These are phyloP conservation scores for Percina caprodes DNA, from an alignment of 2,113 vertebrate genomes.

Conservation along the genomic window DNA sequence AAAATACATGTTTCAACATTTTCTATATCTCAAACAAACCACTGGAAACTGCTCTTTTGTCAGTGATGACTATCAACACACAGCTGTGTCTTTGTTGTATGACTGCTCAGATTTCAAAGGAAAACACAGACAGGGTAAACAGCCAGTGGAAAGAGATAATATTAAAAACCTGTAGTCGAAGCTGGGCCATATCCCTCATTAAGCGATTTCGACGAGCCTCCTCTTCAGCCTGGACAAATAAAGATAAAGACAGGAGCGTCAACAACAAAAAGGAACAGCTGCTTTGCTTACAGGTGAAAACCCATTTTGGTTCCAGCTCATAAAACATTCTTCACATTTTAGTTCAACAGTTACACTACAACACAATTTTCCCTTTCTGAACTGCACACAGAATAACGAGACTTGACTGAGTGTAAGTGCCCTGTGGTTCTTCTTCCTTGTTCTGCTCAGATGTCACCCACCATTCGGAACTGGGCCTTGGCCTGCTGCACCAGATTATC, in stretches of 20 bases:
- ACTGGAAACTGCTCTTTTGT: background rate
- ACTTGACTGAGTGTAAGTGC: background rate
- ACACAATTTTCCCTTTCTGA: background rate
- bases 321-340: background rate
- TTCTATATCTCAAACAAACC: background rate
- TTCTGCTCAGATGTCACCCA: slow-evolving; percentile 77
- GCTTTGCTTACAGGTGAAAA: background rate
- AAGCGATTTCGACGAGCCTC: slow-evolving; percentile 95
- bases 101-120: background rate
- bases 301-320: background rate
- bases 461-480: slow-evolving; percentile 97
- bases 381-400: background rate
- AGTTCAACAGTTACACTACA: slow-evolving; percentile 10
- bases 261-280: background rate
- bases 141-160: background rate
- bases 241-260: background rate
- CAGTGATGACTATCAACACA: background rate
- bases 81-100: background rate
- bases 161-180: slow-evolving; percentile 90
- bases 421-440: background rate
- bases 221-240: slow-evolving; percentile 89
- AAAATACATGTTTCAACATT: background rate
- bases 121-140: background rate
- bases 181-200: slow-evolving; percentile 98
- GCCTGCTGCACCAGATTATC: slow-evolving; percentile 93